Evolutionary conservation across 2,888 invertebrate genomes (phyloP), one percentile per base, ranked within the genome.

Genomic region (Ischnura elegans): DNA sequence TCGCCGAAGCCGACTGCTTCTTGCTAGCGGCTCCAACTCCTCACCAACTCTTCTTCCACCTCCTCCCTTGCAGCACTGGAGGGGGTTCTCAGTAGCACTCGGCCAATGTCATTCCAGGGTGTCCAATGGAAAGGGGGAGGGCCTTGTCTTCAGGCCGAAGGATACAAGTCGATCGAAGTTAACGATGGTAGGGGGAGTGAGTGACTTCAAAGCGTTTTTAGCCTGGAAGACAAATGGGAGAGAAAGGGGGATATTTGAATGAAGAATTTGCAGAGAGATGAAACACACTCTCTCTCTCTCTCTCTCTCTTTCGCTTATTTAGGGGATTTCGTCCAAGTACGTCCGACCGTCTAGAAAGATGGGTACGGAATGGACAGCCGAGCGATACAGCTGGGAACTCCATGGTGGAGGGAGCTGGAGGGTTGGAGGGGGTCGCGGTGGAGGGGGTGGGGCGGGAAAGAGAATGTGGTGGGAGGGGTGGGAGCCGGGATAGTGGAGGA

Each of bases 61-160:
- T 47, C 47, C 47, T 47, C 47, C 13, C 16, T 19, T 19, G 19
- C 51, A 19, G n/a, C 51, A 51, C 51, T 51, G 51, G 13, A 51
- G 51, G 51, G 51, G 51, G 51, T 51, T 51, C 16, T 61, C 61
- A 61, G 61, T 0, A 42, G 43, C 42, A 36, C 61, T 43, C 90
- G 45, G 90, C 90, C 87, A 87, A 87, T 87, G 87, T 55, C 90
- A 90, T 90, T 61, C 55, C 90, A 90, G 43, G 90, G n/a, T 47
- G 61, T n/a, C 61, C 61, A 61, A 25, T 25, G 55, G 42, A 29
- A 21, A 42, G 16, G 55, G 87, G 51, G 90, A 43, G 55, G 46
- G 25, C 1, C 4, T 19, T 13, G 51, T 2, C 2, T 42, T 10
- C 85, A 16, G 85, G 42, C n/a, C 2, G n/a, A n/a, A n/a, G n/a